Base-by-base conservation (phyloP, 2,888 invertebrate species). In the Stenotaenia linearis region DNA sequence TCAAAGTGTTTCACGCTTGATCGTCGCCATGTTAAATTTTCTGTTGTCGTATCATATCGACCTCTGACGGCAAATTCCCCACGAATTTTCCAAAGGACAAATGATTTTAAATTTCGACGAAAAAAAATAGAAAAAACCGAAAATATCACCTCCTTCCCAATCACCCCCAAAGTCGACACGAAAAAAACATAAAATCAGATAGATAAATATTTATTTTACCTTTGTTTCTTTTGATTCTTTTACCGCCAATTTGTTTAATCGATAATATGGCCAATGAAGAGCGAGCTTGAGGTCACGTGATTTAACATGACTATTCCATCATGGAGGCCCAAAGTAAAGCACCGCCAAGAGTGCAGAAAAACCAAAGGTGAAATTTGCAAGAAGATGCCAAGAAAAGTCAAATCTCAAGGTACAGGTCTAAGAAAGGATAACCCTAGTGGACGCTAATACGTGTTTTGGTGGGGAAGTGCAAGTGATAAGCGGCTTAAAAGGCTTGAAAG, bases 311-410 rank as follows among this genome's bases (percentile, higher is more conserved):
- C 80, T 82, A 82, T 81, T 81, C 81, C 82, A 83, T 81, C 81
- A 82, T 83, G 82, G 82, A 81, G 81, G 80, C 81, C 78, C 80
- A 79, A 78, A 80, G 80, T 69, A 81, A 81, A 81, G 80, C 81
- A 81, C 81, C 81, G 81, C 81, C 82, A 82, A 82, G 81, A 82
- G 82, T 82, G 83, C 82, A 81, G 76, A 81, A 82, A 82, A 80
- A 81, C 80, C 81, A 81, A 79, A 82, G 83, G 82, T 83, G 82
- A 83, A 83, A 78, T 81, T 81, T 79, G 78, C 81, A 80, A 81
- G 81, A 83, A 83, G 82, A 83, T 83, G 83, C 83, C 83, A 82
- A 82, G 82, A 80, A 83, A 82, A 82, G 80, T 80, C 77, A 82
- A 82, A 82, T 80, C 82, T 79, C 82, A 82, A 83, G 82, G 83